Evolutionary conservation across 2,113 vertebrate genomes (phyloP).

Genomic region (Accipiter cooperii): DNA sequence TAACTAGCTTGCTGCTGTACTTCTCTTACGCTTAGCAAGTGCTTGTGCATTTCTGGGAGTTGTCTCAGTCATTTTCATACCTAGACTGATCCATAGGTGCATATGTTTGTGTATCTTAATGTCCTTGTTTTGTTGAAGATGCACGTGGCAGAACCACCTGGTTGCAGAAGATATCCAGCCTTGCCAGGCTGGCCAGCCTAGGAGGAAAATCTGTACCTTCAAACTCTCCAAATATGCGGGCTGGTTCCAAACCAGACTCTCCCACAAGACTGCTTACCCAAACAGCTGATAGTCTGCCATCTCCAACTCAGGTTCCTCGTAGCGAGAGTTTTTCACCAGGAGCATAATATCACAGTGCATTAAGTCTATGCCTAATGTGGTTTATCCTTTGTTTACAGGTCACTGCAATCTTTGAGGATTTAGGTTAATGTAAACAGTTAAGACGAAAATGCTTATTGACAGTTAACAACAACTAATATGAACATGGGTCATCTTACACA

Average conservation of each 20-base stretch:
- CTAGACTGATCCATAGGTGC: rapidly evolving
- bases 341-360: background rate
- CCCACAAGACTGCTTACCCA: background rate
- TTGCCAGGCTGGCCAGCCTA: background rate
- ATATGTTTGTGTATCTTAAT: background rate
- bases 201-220: background rate
- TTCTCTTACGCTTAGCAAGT: background rate
- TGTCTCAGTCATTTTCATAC: background rate
- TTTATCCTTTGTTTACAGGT: slow-evolving; percentile 44
- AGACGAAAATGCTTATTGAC: background rate
- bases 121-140: background rate
- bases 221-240: background rate
- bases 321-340: background rate
- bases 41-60: background rate
- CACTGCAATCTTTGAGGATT: slow-evolving; percentile 11
- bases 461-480: background rate
- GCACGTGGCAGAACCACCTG: background rate
- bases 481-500: background rate
- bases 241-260: background rate
- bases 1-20: background rate
- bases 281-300: background rate
- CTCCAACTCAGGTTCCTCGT: background rate
- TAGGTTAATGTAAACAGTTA: background rate
- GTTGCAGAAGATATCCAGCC: background rate
- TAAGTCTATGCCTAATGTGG: background rate